phyloP scores from a whole-genome alignment of 2,797 vertebrate species.

The Varecia variegata region DNA sequence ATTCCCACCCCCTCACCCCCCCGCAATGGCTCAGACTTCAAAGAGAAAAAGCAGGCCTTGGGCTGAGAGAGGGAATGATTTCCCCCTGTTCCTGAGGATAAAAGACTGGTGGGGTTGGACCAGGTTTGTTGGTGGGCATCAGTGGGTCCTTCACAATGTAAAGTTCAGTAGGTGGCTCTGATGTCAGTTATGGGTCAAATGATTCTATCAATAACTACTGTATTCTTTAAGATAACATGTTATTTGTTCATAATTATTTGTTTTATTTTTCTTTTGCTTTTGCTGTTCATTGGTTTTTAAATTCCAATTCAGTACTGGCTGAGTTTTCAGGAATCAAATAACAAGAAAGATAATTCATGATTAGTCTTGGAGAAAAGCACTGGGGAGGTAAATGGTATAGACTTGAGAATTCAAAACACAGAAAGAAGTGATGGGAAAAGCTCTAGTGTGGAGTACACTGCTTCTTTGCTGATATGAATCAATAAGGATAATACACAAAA shows the following conservation, averaged over 20 bases:
- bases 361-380: not conserved
- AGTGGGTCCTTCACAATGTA: not conserved
- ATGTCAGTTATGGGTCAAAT: not conserved
- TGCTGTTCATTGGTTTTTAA: not conserved
- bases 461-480: not conserved
- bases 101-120: not conserved
- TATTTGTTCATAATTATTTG: not conserved
- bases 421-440: not conserved
- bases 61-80: not conserved
- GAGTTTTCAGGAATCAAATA: not conserved
- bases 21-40: not conserved
- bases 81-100: not conserved
- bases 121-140: not conserved
- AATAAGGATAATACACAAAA: not conserved
- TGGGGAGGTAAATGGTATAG: not conserved
- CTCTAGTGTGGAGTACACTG: not conserved
- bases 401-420: not conserved
- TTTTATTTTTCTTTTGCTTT: not conserved
- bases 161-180: not conserved
- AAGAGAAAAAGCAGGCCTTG: not conserved
- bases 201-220: not conserved
- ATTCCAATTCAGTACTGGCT: not conserved
- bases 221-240: not conserved
- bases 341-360: not conserved
- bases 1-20: too few relatives aligned